A percentile compares a stretch with the other conserved stretches of the same genome.
These are phyloP conservation scores for Lanius ludovicianus DNA, from an alignment of 2,113 vertebrate species.

Conservation along the genomic window DNA sequence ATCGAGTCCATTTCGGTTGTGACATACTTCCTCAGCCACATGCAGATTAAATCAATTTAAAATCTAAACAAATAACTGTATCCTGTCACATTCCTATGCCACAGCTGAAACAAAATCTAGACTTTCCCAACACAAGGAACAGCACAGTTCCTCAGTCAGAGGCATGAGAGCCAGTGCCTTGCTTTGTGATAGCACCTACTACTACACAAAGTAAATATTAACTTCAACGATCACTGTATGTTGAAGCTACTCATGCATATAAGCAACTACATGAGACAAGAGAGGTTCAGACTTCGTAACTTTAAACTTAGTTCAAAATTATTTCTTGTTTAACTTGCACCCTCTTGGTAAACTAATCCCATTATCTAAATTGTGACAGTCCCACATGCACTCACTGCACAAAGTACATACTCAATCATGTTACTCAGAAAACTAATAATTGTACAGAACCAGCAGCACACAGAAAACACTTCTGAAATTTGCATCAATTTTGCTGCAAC, in stretches of 20 bases:
- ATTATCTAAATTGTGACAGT: background rate
- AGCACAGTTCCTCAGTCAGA: background rate
- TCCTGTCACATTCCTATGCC: background rate
- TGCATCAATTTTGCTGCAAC: background rate
- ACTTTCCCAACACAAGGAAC: background rate
- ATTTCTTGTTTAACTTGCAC: background rate
- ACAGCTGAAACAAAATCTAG: background rate
- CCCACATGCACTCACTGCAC: background rate
- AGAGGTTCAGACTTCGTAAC: background rate
- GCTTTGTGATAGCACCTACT: background rate
- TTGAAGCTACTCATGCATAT: background rate
- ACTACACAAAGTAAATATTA: background rate
- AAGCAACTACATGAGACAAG: background rate
- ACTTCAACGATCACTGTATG: background rate
- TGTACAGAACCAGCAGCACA: background rate
- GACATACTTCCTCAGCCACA: background rate
- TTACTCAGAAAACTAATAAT: background rate
- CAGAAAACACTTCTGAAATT: background rate
- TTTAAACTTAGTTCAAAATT: background rate
- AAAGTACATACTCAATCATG: background rate
- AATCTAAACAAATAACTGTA: background rate
- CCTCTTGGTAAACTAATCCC: background rate
- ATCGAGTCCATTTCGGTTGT: background rate
- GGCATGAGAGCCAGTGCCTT: background rate
- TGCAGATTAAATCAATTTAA: background rate